Conservation (phyloP, 2,113 vertebrate genomes). For the Perognathus longimembris region DNA sequence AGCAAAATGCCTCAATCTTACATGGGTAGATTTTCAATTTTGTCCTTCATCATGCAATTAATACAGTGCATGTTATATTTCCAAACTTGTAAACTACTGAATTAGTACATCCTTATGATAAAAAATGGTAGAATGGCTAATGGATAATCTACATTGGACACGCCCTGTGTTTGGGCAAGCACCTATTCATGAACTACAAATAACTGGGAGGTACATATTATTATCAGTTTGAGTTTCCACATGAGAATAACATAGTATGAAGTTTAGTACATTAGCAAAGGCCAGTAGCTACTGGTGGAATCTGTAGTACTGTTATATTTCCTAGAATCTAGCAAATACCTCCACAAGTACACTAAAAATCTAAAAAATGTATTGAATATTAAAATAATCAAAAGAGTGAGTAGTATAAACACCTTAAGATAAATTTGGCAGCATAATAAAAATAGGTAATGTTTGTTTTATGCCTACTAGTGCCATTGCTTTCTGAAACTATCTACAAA, state of each 20-base stretch:
- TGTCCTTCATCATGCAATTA: background rate
- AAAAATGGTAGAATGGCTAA: background rate
- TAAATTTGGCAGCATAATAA: background rate
- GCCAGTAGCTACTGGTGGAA: background rate
- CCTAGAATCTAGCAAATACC: background rate
- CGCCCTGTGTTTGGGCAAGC: background rate
- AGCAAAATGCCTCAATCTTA: background rate
- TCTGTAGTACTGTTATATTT: background rate
- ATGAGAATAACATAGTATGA: background rate
- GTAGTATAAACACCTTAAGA: background rate
- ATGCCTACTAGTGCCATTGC: background rate
- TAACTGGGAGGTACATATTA: background rate
- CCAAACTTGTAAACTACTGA: background rate
- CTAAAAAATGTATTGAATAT: background rate
- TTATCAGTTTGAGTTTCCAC: background rate
- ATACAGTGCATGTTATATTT: background rate
- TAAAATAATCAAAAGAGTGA: background rate
- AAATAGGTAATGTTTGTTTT: constrained; percentile 26
- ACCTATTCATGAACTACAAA: background rate
- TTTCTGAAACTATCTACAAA: constrained; percentile 15
- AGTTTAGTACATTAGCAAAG: background rate
- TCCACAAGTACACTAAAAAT: background rate
- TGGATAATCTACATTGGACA: background rate
- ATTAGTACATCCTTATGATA: background rate
- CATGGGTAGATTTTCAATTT: background rate